Base-by-base conservation (phyloP, 2,113 vertebrate genomes). In the Atherinomorus stipes region DNA sequence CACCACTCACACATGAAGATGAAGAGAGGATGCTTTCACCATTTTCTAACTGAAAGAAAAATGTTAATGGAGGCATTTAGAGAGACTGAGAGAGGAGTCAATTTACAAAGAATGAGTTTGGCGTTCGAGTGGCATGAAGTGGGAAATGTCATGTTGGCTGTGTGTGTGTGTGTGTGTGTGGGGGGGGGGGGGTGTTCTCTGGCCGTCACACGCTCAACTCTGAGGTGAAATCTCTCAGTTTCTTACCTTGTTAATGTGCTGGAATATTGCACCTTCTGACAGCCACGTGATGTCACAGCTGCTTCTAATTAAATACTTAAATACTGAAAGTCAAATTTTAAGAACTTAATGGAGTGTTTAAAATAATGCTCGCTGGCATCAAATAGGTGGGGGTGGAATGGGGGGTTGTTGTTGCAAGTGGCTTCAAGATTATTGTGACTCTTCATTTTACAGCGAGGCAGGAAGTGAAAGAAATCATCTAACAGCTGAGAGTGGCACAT, bases 81-180 rank as follows among this genome's bases (percentile, higher is more conserved):
- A 37, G 5, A 37, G 19, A 59, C 22, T 4, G 57, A 28, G 56
- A 60, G 64, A 11, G 25, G 31, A 64, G 68, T 81, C 78, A 38
- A 40, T 38, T n/a, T 2, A 23, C 63, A 56, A 57, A 61, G 53
- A 64, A 23, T 10, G 67, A 69, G 63, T 54, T 28, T 56, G 23
- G 34, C 11, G 66, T 25, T 62, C 45, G 71, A 18, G 62, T 61
- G 52, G 62, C 53, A 37, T 53, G 2, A 23, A 45, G 67, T 42
- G 76, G 49, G 42, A 70, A 73, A 85, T 80, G 79, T 84, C 83
- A 80, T 34, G 64, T 38, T 1, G 53, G 63, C 45, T 40, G 58
- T 23, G 22, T n/a, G n/a, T n/a, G n/a, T n/a, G n/a, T n/a, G n/a
- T n/a, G n/a, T n/a, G n/a, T n/a, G n/a, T n/a, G n/a, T n/a, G n/a